Conservation (phyloP, 53 echinoderm and acorn worm genomes). For the Actinopyga echinites region DNA sequence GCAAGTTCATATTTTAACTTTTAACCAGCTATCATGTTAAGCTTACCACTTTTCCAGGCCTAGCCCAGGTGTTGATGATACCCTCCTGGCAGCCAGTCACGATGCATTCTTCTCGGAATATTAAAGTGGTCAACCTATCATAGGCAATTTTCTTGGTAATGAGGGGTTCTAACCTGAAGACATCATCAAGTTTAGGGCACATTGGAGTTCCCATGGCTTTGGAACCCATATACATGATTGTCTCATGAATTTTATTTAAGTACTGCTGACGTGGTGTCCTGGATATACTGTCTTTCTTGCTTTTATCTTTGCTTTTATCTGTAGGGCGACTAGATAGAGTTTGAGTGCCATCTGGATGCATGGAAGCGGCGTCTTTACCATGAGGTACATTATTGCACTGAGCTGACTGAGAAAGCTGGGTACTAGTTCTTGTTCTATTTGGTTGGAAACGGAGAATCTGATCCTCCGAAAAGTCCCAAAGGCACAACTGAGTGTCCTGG, state of each 20-base stretch:
- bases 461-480: slow-evolving; percentile 98
- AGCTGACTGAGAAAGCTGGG: slow-evolving; percentile 69
- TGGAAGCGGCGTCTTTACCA: slow-evolving; percentile 55
- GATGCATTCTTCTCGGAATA: slow-evolving; percentile 94
- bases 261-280: slow-evolving; percentile 90
- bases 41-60: slow-evolving; percentile 99
- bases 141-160: slow-evolving; percentile 95
- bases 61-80: slow-evolving; percentile 96
- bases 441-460: slow-evolving; percentile 79
- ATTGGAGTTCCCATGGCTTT: slow-evolving; percentile 84
- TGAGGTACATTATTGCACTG: slow-evolving; percentile 84
- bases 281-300: slow-evolving; percentile 92
- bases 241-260: slow-evolving; percentile 86
- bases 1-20: not conserved
- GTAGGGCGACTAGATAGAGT: slow-evolving; percentile 73
- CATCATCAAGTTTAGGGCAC: slow-evolving; percentile 91
- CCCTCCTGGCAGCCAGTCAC: slow-evolving; percentile 96
- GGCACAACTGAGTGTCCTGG: slow-evolving; percentile 96
- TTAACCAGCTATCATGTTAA: not conserved
- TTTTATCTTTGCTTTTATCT: slow-evolving; percentile 93
- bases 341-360: slow-evolving; percentile 78
- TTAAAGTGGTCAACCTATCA: slow-evolving; percentile 84
- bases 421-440: slow-evolving; percentile 85
- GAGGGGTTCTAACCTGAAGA: slow-evolving; percentile 85
- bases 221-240: slow-evolving; percentile 75